Percentiles rank a stretch among this genome's conserved stretches.
Conservation (phyloP, 1,140 invertebrate genomes). For the Drosophila setifemur region DNA sequence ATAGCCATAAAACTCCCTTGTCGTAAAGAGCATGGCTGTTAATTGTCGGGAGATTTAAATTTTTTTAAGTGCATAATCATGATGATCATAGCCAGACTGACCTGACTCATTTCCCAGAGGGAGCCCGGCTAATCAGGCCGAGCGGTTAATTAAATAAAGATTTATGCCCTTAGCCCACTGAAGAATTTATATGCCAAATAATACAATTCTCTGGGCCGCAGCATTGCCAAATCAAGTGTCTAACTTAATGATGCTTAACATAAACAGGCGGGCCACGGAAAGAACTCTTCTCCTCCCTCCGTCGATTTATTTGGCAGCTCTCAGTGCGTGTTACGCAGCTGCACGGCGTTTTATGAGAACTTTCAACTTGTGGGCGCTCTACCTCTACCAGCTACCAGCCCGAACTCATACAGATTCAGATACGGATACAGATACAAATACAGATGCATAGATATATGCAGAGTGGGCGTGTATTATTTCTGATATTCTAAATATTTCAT, state of each 20-base stretch:
- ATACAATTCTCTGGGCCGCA: conserved; percentile 53
- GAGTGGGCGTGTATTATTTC: conserved; percentile 33
- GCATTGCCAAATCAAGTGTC: conserved; percentile 78
- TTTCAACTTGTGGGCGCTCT: conserved; percentile 71
- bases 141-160: conserved; percentile 69
- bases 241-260: conserved; percentile 78
- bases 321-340: conserved; percentile 35
- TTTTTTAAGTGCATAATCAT: background rate
- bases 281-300: conserved; percentile 33
- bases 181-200: conserved; percentile 78
- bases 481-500: conserved; percentile 70
- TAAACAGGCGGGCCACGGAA: conserved; percentile 51
- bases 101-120: conserved; percentile 44
- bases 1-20: no score
- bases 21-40: no score
- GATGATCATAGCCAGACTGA: conserved; percentile 15
- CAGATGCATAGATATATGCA: background rate
- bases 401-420: no score
- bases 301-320: conserved; percentile 33
- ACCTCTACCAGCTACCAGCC: background rate
- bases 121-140: conserved; percentile 55
- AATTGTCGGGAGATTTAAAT: no score
- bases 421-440: background rate
- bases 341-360: conserved; percentile 67
- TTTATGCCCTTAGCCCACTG: conserved; percentile 61